These are phyloP conservation scores for Phyllostomus discolor DNA, from an alignment of 2,113 vertebrate species.

Conservation along the genomic window DNA sequence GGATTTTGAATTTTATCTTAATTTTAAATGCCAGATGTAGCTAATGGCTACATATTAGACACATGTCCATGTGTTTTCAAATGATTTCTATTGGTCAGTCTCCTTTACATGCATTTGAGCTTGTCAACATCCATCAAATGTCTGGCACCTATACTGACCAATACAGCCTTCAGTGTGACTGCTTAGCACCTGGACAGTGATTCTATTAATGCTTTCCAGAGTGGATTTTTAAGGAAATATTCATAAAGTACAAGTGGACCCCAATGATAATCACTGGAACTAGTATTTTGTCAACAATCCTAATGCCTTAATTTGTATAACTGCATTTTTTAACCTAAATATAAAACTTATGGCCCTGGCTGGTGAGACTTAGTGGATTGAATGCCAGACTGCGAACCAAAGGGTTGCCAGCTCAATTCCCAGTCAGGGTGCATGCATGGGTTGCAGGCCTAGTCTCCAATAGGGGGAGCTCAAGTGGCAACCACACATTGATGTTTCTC, in stretches of 20 bases:
- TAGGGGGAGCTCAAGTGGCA: too few species aligned
- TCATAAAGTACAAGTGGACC: not conserved
- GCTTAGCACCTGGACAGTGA: not conserved
- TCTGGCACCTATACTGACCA: not conserved
- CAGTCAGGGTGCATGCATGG: too few species aligned
- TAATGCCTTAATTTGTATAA: not conserved
- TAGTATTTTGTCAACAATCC: not conserved
- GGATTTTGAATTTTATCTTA: not conserved
- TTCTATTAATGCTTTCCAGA: conserved; percentile 20
- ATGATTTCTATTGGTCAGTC: not conserved
- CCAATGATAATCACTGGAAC: not conserved
- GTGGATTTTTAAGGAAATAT: not conserved
- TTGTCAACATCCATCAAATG: not conserved
- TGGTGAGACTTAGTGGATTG: too few species aligned
- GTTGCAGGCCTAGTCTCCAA: too few species aligned
- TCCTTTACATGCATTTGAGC: not conserved
- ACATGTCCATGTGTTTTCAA: conserved; percentile 13
- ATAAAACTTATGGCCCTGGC: not conserved
- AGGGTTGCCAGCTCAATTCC: too few species aligned
- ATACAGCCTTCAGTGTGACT: not conserved
- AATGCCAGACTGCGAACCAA: too few species aligned
- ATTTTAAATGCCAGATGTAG: not conserved
- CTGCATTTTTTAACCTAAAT: not conserved
- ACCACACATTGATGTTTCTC: too few species aligned
- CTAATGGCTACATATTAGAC: not conserved